Evolutionary conservation across 2,888 invertebrate species (phyloP).

Genomic region (Flabesymbios commensalis): DNA sequence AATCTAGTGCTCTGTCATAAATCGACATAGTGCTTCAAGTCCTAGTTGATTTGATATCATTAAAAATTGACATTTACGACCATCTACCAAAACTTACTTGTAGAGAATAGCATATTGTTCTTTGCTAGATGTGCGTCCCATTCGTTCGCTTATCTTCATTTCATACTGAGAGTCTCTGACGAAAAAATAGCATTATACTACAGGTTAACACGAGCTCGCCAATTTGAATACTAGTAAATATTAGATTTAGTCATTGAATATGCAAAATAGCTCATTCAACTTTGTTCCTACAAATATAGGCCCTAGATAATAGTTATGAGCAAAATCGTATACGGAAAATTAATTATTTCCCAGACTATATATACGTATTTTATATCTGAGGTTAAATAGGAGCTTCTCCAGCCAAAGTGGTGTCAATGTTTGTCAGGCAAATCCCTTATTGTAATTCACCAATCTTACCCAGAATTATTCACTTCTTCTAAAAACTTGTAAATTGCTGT

Average conservation of each 20-base stretch:
- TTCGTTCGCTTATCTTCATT: slow-evolving; percentile 38
- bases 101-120: slow-evolving; percentile 51
- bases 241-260: no score
- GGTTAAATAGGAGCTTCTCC: no score
- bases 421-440: background rate
- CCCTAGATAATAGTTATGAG: background rate
- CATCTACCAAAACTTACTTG: slow-evolving; percentile 39
- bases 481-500: slow-evolving; percentile 32
- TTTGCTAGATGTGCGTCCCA: slow-evolving; percentile 42
- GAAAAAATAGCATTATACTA: no score
- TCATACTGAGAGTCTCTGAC: background rate
- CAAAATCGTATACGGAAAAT: no score
- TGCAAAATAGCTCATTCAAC: slow-evolving; percentile 24
- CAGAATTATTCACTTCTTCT: slow-evolving; percentile 4
- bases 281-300: background rate
- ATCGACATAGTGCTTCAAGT: no score
- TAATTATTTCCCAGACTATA: no score
- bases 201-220: no score
- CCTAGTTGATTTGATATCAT: no score
- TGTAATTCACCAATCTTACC: background rate
- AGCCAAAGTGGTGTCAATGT: no score
- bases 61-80: no score
- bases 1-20: no score
- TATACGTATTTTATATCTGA: background rate
- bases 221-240: no score